Percentiles rank a stretch among this genome's conserved stretches.
These are phyloP conservation scores for Acanthoscelides obtectus DNA, from an alignment of 2,888 invertebrate genomes.

Conservation along the genomic window DNA sequence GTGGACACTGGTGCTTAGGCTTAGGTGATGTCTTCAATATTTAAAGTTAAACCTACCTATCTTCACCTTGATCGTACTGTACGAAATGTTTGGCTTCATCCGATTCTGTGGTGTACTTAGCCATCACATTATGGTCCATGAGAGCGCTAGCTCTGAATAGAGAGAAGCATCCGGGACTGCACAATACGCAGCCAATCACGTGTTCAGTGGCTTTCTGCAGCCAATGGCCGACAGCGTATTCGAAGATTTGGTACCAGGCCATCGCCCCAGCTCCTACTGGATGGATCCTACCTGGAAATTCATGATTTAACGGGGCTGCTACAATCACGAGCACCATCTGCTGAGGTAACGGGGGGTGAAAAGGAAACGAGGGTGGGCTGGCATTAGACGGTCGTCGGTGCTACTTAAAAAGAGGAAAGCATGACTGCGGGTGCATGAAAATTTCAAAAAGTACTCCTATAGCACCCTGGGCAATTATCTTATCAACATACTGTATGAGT, in stretches of 20 bases:
- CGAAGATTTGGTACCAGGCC: conserved; percentile 63
- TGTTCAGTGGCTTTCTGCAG: conserved; percentile 89
- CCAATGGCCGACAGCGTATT: conserved; percentile 92
- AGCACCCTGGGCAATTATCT: no score
- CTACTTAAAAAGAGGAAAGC: no score
- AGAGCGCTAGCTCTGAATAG: conserved; percentile 82
- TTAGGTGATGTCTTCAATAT: neutral
- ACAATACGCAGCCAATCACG: conserved; percentile 83
- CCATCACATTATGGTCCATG: conserved; percentile 89
- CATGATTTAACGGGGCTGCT: neutral
- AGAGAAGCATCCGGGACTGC: conserved; percentile 90
- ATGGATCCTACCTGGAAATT: conserved; percentile 60
- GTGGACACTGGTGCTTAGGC: no score
- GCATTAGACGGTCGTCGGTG: no score
- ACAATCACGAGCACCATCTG: no score
- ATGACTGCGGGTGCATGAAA: no score
- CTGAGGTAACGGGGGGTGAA: no score
- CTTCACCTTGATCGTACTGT: conserved; percentile 81
- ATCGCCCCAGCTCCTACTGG: conserved; percentile 65
- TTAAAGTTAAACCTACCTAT: neutral
- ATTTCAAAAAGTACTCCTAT: no score
- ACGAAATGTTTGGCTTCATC: conserved; percentile 79
- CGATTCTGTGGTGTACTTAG: conserved; percentile 76
- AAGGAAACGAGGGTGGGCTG: no score
- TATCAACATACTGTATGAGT: no score